Evolutionary conservation across 2,888 invertebrate genomes (phyloP), one percentile per base, ranked within the genome.

Genomic region (Diaperis boleti): DNA sequence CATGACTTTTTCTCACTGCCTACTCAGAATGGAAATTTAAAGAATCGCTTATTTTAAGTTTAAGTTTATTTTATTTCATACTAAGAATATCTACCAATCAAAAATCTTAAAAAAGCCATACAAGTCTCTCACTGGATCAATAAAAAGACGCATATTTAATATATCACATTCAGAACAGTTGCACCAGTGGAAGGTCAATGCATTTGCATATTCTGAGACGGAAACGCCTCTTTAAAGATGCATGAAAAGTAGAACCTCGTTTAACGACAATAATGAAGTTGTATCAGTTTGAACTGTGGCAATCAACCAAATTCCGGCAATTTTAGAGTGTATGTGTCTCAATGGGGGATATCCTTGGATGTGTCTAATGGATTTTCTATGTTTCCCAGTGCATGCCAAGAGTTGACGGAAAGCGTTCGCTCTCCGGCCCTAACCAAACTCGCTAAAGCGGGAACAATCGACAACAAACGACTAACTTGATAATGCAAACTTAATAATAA

Each of bases 311-410:
- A 64, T 64, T 56, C 33, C 56, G 35, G 45, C 56, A 55, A 64
- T 64, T 55, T 64, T 37, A 14, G 29, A 11, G 29, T 45, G 59
- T 55, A 29, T 50, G 50, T 56, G 50, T 56, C 50, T 64, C 62
- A 17, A 64, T 44, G 52, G 45, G n/a, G 45, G 49, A 67, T 71
- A 67, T 74, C 76, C 76, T 79, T 75, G 72, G 77, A 77, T 78
- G 76, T 74, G 73, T 76, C 78, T 80, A 80, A 80, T 80, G 80
- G 80, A 80, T 79, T 80, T 80, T 78, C 80, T 78, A 73, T 80
- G 80, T 80, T 78, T 76, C 76, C 69, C 73, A 73, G 75, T 77
- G 77, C 77, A 76, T 73, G 71, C 72, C 72, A 73, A 74, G 75
- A 73, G 76, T 73, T 75, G 74, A 76, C 72, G 72, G 70, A 72